phyloP scores from a whole-genome alignment of 2,888 invertebrate species.

The Caenorhabditis japonica region DNA sequence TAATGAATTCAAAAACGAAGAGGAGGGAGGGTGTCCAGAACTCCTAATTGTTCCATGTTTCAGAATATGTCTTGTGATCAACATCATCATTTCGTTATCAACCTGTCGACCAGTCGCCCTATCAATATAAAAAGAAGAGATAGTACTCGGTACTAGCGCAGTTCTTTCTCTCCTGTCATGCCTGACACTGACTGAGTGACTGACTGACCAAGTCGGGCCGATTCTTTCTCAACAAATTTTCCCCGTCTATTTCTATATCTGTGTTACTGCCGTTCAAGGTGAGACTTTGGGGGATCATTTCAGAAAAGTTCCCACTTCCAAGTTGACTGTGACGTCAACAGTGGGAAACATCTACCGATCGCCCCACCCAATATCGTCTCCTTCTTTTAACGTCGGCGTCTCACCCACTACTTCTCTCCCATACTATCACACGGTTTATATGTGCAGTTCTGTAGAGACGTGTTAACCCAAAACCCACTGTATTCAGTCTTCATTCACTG shows the following conservation, averaged over 20 bases:
- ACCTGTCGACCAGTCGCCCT: neutral
- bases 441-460: constrained; percentile 12
- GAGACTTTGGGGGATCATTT: too few species aligned
- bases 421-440: constrained; percentile 34
- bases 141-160: constrained; percentile 1
- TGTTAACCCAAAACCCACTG: neutral
- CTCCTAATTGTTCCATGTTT: neutral
- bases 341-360: neutral
- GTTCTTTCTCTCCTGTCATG: neutral
- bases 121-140: constrained; percentile 22
- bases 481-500: neutral
- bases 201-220: too few species aligned
- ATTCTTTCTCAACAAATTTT: neutral
- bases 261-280: too few species aligned
- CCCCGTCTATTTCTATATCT: neutral
- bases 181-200: neutral
- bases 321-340: neutral
- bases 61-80: neutral
- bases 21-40: neutral
- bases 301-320: too few species aligned
- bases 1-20: neutral
- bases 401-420: constrained; percentile 9
- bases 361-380: constrained; percentile 6
- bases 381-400: constrained; percentile 12
- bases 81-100: neutral